Conservation (phyloP, 2,113 vertebrate genomes). For the Cephalopterus ornatus region DNA sequence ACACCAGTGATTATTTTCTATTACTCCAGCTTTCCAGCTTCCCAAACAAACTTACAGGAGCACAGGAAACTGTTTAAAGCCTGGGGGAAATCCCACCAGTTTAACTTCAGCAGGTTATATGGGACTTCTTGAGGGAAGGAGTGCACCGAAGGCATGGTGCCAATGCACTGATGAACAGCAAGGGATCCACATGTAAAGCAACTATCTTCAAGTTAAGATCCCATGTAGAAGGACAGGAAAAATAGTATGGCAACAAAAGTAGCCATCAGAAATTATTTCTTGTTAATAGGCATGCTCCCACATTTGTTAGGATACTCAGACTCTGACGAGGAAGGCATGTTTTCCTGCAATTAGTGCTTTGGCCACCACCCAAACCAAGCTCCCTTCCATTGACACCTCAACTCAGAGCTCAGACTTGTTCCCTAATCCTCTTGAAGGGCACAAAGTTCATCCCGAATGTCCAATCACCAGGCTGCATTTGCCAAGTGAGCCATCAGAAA, state of each 20-base stretch:
- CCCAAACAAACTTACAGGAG: constrained; percentile 37
- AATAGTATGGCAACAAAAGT: neutral
- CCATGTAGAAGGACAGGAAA: neutral
- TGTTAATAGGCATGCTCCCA: neutral
- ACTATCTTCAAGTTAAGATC: neutral
- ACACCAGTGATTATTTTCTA: constrained; percentile 59
- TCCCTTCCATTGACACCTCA: neutral
- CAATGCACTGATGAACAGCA: neutral
- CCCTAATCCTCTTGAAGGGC: neutral
- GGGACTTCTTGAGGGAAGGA: neutral
- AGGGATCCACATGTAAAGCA: neutral
- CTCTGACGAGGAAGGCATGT: neutral
- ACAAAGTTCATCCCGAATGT: neutral
- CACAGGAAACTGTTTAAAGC: neutral
- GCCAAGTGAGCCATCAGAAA: neutral
- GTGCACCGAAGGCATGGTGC: neutral
- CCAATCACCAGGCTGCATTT: neutral
- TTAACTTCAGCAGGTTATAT: neutral
- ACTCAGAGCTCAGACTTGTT: neutral
- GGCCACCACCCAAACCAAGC: neutral
- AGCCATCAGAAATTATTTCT: neutral
- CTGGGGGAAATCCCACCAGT: neutral
- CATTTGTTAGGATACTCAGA: neutral
- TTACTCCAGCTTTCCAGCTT: constrained; percentile 64
- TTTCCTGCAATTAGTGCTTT: neutral